phyloP scores from a whole-genome alignment of 2,797 vertebrate species.

The Capromys pilorides region DNA sequence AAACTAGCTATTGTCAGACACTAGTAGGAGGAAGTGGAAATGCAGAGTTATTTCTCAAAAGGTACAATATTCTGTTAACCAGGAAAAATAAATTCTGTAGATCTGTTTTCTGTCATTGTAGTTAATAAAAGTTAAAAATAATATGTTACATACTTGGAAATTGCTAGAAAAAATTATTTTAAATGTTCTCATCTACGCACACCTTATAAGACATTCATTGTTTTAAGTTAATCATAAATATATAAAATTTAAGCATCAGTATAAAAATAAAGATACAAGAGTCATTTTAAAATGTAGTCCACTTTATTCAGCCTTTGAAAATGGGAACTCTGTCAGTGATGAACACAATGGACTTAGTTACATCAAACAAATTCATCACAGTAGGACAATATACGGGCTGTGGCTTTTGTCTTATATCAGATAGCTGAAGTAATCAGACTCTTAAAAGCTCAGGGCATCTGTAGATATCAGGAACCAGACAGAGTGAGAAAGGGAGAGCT shows the following conservation, averaged over 20 bases:
- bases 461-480: background rate
- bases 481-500: background rate
- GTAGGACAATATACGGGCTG: background rate
- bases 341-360: background rate
- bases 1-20: background rate
- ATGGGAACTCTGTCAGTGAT: background rate
- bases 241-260: background rate
- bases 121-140: too few relatives aligned
- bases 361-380: background rate
- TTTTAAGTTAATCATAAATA: background rate
- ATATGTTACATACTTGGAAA: background rate
- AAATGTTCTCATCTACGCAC: background rate
- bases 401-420: background rate
- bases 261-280: background rate
- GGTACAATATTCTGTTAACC: background rate
- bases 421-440: too few relatives aligned
- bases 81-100: too few relatives aligned
- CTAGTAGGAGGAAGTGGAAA: background rate
- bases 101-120: rapidly evolving
- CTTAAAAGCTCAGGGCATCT: background rate
- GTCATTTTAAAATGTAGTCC: background rate
- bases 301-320: background rate
- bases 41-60: background rate
- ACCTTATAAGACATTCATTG: background rate
- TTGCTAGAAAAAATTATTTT: background rate